Base-by-base conservation (phyloP, 2,888 invertebrate genomes). In the Gonocerus acuteangulatus region DNA sequence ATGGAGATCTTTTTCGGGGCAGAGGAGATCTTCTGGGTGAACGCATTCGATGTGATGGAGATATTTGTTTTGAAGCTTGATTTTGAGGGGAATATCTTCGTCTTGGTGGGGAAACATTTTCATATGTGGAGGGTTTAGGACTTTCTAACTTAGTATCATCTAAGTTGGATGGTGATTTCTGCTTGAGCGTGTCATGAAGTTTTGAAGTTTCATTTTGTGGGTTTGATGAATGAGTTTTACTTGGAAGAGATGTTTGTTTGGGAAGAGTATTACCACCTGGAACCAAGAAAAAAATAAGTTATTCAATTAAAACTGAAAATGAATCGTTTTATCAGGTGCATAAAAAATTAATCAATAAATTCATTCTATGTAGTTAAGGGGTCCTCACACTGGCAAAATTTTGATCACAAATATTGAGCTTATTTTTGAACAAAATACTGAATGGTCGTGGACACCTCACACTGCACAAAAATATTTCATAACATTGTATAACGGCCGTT, bases 31-130 rank as follows among this genome's bases (percentile, higher is more conserved):
- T 15, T 23, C 15, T 44, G 15, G 39, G 11, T 1, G 48, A 48
- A 23, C 48, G 34, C 16, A 11, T 48, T 7, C 22, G 36, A 44
- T 23, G 16, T 22, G 45, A 2, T 16, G 60, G 60, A 42, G 51
- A 42, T 15, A 34, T 42, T 22, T 21, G 32, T 13, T 3, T 11
- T 11, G 39, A 39, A 3, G 15, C 6, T 9, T 34, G 22, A n/a
- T 16, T 32, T 4, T 27, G 32, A 57, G 63, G 60, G 9, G 56
- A 62, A 15, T 42, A 51, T n/a, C 54, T 36, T 16, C 54, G 22
- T 6, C 36, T 27, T 2, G 45, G 27, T 1, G 61, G 51, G 18
- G 44, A 57, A n/a, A 32, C 4, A 13, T 52, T 54, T 36, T 36
- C 39, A 36, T 21, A 36, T 1, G 36, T 6, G 9, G 21, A 39